Conservation (phyloP, 1,140 invertebrate genomes). For the Halictus rubicundus region DNA sequence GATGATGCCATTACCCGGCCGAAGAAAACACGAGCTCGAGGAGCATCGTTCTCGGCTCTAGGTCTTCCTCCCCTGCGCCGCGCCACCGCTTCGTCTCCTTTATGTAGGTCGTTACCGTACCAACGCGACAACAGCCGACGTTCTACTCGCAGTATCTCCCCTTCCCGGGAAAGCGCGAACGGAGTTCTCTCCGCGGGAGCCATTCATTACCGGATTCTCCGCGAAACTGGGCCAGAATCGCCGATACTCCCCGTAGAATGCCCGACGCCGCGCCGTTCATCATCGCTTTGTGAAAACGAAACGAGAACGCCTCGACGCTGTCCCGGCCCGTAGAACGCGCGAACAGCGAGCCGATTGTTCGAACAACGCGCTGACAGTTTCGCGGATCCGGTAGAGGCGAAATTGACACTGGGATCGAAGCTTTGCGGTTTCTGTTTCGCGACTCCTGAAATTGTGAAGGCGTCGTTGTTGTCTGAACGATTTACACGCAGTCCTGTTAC, state of each 20-base stretch:
- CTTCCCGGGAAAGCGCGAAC: not conserved
- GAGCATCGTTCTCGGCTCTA: not conserved
- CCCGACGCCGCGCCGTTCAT: not conserved
- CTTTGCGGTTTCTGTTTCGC: too few species aligned
- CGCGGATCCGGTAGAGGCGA: too few species aligned
- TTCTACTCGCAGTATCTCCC: not conserved
- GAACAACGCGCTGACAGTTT: not conserved
- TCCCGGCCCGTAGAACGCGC: not conserved
- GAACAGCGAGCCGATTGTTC: not conserved
- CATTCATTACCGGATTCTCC: conserved; percentile 30
- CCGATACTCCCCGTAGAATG: not conserved
- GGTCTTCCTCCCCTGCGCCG: not conserved
- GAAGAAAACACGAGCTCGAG: conserved; percentile 15
- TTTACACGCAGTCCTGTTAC: too few species aligned
- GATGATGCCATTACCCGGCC: not conserved
- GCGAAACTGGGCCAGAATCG: not conserved
- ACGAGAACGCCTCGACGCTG: not conserved
- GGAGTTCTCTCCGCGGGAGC: not conserved
- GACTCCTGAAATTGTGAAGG: too few species aligned
- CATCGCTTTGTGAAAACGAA: not conserved
- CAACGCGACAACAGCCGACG: not conserved
- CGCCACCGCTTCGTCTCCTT: not conserved
- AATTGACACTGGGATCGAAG: too few species aligned
- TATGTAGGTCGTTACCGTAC: conserved; percentile 5
- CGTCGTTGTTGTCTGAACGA: too few species aligned